Percentiles rank a stretch among this genome's conserved stretches.
phyloP scores from a whole-genome alignment of 2,888 invertebrate genomes.

The Xanthorhoe designata region DNA sequence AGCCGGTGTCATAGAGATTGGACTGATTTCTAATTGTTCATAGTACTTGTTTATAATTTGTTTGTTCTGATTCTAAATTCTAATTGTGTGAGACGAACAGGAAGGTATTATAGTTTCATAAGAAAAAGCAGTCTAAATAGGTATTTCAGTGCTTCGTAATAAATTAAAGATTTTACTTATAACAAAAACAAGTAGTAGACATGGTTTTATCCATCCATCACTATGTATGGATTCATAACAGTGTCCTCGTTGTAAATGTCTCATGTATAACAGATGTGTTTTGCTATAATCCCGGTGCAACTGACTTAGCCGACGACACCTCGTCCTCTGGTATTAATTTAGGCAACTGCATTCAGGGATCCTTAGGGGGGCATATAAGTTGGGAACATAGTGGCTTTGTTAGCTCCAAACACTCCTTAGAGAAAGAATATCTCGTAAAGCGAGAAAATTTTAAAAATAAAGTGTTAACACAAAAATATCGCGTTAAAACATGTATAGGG shows the following conservation, averaged over 20 bases:
- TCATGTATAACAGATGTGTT: conserved; percentile 68
- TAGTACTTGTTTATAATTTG: too few relatives aligned
- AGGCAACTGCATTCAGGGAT: conserved; percentile 29
- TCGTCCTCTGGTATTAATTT: conserved; percentile 52
- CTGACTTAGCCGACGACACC: conserved; percentile 51
- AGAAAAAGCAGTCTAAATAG: too few relatives aligned
- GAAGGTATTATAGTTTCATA: too few relatives aligned
- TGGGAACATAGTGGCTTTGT: conserved; percentile 9
- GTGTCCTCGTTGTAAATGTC: conserved; percentile 70
- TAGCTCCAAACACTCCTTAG: conserved; percentile 6
- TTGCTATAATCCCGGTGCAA: conserved; percentile 55
- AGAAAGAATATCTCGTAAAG: conserved; percentile 10
- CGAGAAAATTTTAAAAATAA: conserved; percentile 25
- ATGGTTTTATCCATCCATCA: conserved; percentile 71
- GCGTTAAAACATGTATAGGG: conserved; percentile 45
- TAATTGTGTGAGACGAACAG: too few relatives aligned
- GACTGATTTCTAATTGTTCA: too few relatives aligned
- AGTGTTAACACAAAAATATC: conserved; percentile 41
- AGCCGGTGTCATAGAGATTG: too few relatives aligned
- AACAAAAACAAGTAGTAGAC: too few relatives aligned
- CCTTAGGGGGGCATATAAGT: conserved; percentile 18
- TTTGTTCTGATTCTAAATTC: too few relatives aligned
- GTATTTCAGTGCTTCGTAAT: too few relatives aligned
- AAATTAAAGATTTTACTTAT: too few relatives aligned
- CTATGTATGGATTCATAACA: conserved; percentile 75